Evolutionary conservation across 2,888 invertebrate species (phyloP).

Genomic region (Eupithecia pulchellata): DNA sequence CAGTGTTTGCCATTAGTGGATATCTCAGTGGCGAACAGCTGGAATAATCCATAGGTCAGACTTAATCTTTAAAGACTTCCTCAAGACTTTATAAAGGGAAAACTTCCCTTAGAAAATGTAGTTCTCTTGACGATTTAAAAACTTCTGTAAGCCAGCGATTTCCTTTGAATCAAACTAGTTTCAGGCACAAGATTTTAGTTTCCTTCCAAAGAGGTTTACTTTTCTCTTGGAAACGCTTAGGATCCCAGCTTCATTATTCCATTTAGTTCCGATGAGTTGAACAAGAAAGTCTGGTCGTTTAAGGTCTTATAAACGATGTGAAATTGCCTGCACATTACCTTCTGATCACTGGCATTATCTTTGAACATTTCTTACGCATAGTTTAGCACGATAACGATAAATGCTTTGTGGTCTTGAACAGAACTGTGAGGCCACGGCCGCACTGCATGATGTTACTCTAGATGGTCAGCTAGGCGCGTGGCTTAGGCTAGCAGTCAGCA

Average conservation of each 20-base stretch:
- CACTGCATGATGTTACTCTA: not conserved
- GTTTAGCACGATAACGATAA: conserved; percentile 35
- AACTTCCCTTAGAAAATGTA: not conserved
- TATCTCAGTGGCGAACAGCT: too few relatives aligned
- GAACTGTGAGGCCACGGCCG: not conserved
- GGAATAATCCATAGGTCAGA: not conserved
- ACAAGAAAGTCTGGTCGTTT: conserved; percentile 16
- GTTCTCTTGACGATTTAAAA: not conserved
- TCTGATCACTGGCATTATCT: conserved; percentile 18
- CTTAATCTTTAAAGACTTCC: conserved; percentile 1
- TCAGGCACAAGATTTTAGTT: not conserved
- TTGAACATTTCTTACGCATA: conserved; percentile 30
- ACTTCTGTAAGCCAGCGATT: not conserved
- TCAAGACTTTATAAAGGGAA: not conserved
- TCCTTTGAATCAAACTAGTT: not conserved
- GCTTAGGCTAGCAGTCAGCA: too few relatives aligned
- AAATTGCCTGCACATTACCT: conserved; percentile 22
- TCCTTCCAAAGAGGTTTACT: not conserved
- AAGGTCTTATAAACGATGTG: conserved; percentile 8
- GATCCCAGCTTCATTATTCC: conserved; percentile 5
- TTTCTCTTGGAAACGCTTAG: conserved; percentile 1
- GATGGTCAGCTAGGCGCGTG: not conserved
- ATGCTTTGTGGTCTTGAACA: conserved; percentile 14
- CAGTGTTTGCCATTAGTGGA: too few relatives aligned
- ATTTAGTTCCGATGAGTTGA: conserved; percentile 26